Conservation (phyloP, 1,140 invertebrate species). For the Saxidomus purpurata region DNA sequence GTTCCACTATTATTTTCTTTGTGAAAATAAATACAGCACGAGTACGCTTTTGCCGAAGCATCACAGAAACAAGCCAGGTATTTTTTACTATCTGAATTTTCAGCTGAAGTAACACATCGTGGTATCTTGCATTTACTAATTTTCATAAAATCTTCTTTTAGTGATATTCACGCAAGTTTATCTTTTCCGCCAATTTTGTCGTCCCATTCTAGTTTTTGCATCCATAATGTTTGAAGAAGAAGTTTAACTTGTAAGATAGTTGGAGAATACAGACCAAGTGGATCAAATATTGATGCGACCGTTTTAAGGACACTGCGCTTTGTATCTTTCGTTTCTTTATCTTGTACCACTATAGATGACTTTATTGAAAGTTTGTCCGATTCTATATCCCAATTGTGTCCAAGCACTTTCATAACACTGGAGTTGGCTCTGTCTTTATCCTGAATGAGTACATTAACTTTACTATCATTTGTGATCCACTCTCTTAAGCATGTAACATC, state of each 20-base stretch:
- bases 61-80: slow-evolving; percentile 3
- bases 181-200: neutral
- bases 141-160: neutral
- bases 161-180: neutral
- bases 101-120: neutral
- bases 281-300: slow-evolving; percentile 10
- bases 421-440: neutral
- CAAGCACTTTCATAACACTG: neutral
- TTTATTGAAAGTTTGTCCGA: neutral
- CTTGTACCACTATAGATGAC: neutral
- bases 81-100: neutral
- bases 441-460: neutral
- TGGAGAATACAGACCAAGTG: neutral
- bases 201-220: slow-evolving; percentile 24
- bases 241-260: slow-evolving; percentile 12
- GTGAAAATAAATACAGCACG: neutral
- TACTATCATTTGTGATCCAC: neutral
- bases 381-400: neutral
- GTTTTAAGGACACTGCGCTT: neutral
- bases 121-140: neutral
- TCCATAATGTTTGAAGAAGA: slow-evolving; percentile 34
- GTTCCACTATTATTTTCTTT: neutral
- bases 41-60: neutral
- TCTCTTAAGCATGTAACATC: neutral
- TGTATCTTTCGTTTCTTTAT: neutral